Base-by-base conservation (phyloP, 2,888 invertebrate species). In the Spicauda simplicius region DNA sequence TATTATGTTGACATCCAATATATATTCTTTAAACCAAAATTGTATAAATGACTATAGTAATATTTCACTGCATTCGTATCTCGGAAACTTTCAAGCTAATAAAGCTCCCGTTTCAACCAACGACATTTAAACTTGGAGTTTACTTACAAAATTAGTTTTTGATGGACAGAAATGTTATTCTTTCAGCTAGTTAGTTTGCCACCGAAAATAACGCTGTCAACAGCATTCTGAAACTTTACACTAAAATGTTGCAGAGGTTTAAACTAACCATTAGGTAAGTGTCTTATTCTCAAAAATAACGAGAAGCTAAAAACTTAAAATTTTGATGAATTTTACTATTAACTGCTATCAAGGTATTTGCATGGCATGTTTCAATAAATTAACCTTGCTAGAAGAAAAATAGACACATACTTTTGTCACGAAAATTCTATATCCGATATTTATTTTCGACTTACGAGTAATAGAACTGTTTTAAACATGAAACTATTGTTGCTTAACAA, bases 161-260 rank as follows among this genome's bases (percentile, higher is more conserved):
- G 89, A 90, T 81, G 79, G 85, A 85, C 86, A 83, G 79, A 81
- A 81, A 83, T 83, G 86, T 87, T 89, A 83, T 86, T 87, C 80
- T 83, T 84, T 83, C 76, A 71, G 77, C 83, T 82, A 80, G 84
- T 87, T 84, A 85, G 79, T 72, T 72, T 75, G 56, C 50, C 73
- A 80, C 79, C 83, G 70, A 86, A 91, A 91, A 90, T 90, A 91
- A 83, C 80, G 71, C 80, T 81, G 86, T 84, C 88, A 79, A 79
- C 86, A 77, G 69, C 75, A 76, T 83, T 79, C 78, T 70, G 87
- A 85, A 91, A 91, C 85, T 83, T 85, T 84, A 90, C 79, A 87
- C 88, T 86, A 85, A 87, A 88, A 90, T 81, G 85, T 82, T 81
- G 82, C 78, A 71, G 70, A 72, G 69, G 67, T 73, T 71, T 45